phyloP scores from a whole-genome alignment of 2,888 invertebrate species.

The Cryptosula pallasiana region DNA sequence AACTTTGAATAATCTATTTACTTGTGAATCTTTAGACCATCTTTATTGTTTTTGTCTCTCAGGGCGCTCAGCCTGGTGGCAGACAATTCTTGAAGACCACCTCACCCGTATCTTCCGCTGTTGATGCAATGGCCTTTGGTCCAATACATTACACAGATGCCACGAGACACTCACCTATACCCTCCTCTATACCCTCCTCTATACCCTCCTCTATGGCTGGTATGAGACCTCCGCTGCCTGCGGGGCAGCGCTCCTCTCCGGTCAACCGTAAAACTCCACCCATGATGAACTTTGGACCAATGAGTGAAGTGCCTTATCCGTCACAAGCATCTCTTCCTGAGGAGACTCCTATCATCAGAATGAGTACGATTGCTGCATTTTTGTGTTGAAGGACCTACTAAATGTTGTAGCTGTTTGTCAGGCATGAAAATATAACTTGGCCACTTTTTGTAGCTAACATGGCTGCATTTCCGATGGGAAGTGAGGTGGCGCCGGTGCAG shows the following conservation, averaged over 20 bases:
- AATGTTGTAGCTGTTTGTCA: too few species aligned
- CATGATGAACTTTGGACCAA: slow-evolving; percentile 6
- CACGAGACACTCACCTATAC: slow-evolving; percentile 5
- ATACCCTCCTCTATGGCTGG: too few species aligned
- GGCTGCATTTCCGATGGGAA: slow-evolving; percentile 24
- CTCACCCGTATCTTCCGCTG: neutral
- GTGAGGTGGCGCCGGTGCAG: neutral
- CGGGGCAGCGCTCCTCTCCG: neutral
- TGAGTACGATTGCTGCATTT: slow-evolving; percentile 13
- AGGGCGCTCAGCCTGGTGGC: too few species aligned
- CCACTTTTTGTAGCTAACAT: slow-evolving; percentile 23
- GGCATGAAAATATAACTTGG: too few species aligned
- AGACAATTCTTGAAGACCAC: neutral
- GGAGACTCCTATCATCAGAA: slow-evolving; percentile 24
- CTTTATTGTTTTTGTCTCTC: too few species aligned
- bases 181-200: neutral
- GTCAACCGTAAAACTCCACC: neutral
- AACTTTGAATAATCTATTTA: too few species aligned
- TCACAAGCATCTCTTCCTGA: slow-evolving; percentile 12
- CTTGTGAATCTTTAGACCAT: too few species aligned
- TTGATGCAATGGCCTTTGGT: neutral
- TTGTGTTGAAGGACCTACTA: too few species aligned
- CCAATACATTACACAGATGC: slow-evolving; percentile 3
- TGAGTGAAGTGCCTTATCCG: slow-evolving; percentile 22
- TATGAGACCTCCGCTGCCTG: neutral